These are phyloP conservation scores for Calcarius ornatus DNA, from an alignment of 2,113 vertebrate species.

Conservation along the genomic window DNA sequence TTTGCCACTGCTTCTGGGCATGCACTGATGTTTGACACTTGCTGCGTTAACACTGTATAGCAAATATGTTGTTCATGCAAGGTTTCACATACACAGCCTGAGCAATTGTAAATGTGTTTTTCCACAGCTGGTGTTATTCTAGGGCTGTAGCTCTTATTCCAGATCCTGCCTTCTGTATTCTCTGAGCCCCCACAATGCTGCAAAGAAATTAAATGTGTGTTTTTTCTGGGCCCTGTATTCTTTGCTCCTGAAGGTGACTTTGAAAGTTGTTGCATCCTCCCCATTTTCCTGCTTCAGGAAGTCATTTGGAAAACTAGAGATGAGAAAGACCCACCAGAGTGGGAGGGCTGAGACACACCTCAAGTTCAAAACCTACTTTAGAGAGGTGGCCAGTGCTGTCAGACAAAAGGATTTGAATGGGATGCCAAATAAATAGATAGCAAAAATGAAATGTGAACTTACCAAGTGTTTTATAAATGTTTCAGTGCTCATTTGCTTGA, in stretches of 20 bases:
- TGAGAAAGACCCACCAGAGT: not conserved
- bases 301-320: not conserved
- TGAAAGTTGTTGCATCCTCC: not conserved
- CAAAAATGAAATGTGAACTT: not conserved
- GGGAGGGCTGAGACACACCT: not conserved
- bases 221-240: not conserved
- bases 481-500: not conserved
- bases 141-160: not conserved
- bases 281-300: not conserved
- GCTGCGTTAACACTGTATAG: not conserved
- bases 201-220: not conserved
- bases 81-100: not conserved
- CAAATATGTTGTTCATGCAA: not conserved
- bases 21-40: not conserved
- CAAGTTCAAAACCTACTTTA: not conserved
- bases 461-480: not conserved
- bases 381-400: not conserved
- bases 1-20: not conserved
- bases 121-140: not conserved
- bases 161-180: not conserved
- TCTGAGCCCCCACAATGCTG: fast-evolving
- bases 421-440: not conserved
- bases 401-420: not conserved
- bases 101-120: not conserved
- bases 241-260: not conserved